Evolutionary conservation across 2,113 vertebrate genomes (phyloP).

Genomic region (Catharus bicknelli): DNA sequence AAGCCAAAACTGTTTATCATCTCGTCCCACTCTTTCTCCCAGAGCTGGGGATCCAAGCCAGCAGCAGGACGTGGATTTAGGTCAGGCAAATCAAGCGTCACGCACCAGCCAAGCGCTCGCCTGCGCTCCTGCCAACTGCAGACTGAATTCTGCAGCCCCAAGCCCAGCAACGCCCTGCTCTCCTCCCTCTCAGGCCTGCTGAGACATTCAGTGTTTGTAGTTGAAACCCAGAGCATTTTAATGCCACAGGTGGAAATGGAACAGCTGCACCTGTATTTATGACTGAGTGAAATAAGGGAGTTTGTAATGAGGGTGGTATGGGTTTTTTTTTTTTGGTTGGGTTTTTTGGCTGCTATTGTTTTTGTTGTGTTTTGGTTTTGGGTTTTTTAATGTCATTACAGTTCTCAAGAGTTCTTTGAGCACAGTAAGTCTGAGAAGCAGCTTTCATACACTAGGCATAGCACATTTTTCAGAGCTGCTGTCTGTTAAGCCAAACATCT

Average conservation of each 20-base stretch:
- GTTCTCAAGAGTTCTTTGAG: background rate
- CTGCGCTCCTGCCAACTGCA: background rate
- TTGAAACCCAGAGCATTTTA: background rate
- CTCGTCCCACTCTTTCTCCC: background rate
- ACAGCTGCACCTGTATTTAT: background rate
- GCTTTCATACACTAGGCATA: background rate
- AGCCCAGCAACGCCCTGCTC: background rate
- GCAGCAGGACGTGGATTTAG: slow-evolving; percentile 38
- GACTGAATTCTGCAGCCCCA: background rate
- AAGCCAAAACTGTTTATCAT: slow-evolving; percentile 21
- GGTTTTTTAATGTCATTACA: background rate
- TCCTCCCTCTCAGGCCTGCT: slow-evolving; percentile 16
- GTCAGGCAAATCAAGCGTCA: slow-evolving; percentile 8
- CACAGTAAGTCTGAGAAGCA: background rate
- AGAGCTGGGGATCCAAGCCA: background rate
- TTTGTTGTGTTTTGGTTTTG: background rate
- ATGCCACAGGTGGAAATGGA: background rate
- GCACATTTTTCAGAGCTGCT: background rate
- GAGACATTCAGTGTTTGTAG: background rate
- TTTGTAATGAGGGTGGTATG: background rate
- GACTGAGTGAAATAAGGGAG: background rate
- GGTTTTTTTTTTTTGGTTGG: background rate
- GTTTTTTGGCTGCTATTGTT: background rate
- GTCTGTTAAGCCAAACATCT: background rate
- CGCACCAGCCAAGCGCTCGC: background rate